Conservation (phyloP, 2,113 vertebrate species). For the Ciconia boyciana region DNA sequence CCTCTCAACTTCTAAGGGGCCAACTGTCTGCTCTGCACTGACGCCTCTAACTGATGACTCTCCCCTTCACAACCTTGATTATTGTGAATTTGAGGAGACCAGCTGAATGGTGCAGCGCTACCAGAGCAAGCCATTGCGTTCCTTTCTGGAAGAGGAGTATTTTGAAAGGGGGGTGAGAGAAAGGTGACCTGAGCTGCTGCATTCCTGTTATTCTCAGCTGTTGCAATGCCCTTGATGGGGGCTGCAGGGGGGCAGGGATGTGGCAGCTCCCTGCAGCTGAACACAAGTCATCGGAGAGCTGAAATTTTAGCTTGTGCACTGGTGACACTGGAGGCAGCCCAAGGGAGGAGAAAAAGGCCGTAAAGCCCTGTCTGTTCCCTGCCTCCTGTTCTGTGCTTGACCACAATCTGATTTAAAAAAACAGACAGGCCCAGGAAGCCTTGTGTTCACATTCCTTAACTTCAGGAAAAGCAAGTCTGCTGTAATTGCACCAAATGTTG, state of each 20-base stretch:
- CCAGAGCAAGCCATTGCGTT: neutral
- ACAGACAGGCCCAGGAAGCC: neutral
- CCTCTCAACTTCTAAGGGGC: neutral
- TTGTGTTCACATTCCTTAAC: neutral
- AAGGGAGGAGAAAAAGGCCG: neutral
- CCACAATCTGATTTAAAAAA: neutral
- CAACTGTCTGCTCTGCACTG: neutral
- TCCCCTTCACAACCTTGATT: neutral
- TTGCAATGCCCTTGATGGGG: neutral
- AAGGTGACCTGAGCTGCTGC: conserved; percentile 20
- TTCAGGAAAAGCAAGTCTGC: neutral
- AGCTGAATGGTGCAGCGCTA: neutral
- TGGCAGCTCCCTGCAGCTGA: neutral
- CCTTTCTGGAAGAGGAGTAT: neutral
- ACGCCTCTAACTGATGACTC: neutral
- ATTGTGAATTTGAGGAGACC: neutral
- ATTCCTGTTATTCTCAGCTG: conserved; percentile 61
- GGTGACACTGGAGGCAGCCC: neutral
- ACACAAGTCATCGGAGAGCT: neutral
- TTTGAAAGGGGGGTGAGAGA: neutral
- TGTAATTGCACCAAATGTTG: neutral
- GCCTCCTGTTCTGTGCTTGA: neutral
- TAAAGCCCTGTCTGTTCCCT: neutral
- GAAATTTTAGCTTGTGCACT: neutral
- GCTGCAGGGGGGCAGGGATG: neutral